Percentiles rank a stretch among this genome's conserved stretches.
These are phyloP conservation scores for Thereva nobilitata DNA, from an alignment of 2,888 invertebrate species.

Conservation along the genomic window DNA sequence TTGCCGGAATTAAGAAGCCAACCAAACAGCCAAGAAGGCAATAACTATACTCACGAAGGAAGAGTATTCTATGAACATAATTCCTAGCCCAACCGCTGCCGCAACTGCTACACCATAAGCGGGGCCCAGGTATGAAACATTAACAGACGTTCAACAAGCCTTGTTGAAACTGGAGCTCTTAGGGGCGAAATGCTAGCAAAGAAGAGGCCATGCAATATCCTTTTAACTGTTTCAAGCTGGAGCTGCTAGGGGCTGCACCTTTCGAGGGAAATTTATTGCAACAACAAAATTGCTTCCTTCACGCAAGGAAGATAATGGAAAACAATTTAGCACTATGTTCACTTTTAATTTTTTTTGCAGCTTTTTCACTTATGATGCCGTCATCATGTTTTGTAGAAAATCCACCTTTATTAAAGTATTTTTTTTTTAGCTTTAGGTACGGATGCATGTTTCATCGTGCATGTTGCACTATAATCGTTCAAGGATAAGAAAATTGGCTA, in stretches of 20 bases:
- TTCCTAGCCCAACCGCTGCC: not conserved
- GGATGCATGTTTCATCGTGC: too few relatives aligned
- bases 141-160: slow-evolving; percentile 4
- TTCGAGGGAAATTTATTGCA: slow-evolving; percentile 22
- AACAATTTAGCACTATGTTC: slow-evolving; percentile 22
- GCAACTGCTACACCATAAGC: slow-evolving; percentile 1
- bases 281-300: slow-evolving; percentile 29
- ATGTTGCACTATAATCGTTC: too few relatives aligned
- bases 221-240: not conserved
- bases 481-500: too few relatives aligned
- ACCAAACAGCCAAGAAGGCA: slow-evolving; percentile 14
- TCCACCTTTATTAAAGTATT: too few relatives aligned
- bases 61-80: too few relatives aligned
- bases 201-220: slow-evolving; percentile 7
- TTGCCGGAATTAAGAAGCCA: slow-evolving; percentile 21
- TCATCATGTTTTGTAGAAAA: too few relatives aligned
- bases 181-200: not conserved
- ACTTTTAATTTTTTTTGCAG: slow-evolving; percentile 14
- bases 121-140: not conserved
- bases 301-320: slow-evolving; percentile 27
- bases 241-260: slow-evolving; percentile 8
- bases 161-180: not conserved
- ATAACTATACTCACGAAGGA: slow-evolving; percentile 25
- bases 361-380: slow-evolving; percentile 10
- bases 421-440: too few relatives aligned